Conservation (phyloP, 2,888 invertebrate species). For the Apoda limacodes region DNA sequence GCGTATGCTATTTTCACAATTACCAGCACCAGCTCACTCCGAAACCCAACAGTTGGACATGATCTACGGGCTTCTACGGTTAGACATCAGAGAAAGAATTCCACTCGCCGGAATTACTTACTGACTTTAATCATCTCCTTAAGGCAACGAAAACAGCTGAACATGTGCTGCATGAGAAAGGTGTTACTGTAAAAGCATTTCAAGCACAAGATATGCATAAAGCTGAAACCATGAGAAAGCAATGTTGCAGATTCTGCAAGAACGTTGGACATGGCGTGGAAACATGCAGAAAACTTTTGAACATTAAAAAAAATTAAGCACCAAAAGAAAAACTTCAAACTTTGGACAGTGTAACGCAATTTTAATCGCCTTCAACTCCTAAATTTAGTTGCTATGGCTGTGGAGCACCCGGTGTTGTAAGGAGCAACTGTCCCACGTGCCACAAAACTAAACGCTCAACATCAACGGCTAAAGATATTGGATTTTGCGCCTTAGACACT, state of each 20-base stretch:
- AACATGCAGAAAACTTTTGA: constrained; percentile 6
- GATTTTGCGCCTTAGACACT: constrained; percentile 11
- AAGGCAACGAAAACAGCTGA: too few species aligned
- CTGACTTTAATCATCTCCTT: too few species aligned
- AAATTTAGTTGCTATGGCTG: constrained; percentile 14
- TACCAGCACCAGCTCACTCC: too few species aligned
- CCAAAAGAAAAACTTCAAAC: too few species aligned
- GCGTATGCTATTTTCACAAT: too few species aligned
- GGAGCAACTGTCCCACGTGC: constrained; percentile 12
- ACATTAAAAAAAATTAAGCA: neutral
- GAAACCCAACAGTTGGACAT: too few species aligned
- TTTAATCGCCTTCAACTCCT: constrained; percentile 7
- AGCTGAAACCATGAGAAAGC: too few species aligned
- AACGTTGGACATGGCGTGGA: constrained; percentile 9
- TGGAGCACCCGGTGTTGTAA: constrained; percentile 13
- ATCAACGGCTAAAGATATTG: constrained; percentile 3
- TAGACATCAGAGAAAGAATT: constrained; percentile 5
- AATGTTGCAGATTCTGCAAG: constrained; percentile 8
- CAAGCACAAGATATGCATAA: too few species aligned
- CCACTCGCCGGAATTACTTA: too few species aligned
- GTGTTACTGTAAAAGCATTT: neutral
- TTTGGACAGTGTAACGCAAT: constrained; percentile 6
- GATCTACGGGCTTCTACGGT: too few species aligned
- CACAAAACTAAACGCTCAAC: neutral
- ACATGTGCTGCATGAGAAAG: too few species aligned